phyloP scores from a whole-genome alignment of 2,888 invertebrate genomes.

The Merodon equestris region DNA sequence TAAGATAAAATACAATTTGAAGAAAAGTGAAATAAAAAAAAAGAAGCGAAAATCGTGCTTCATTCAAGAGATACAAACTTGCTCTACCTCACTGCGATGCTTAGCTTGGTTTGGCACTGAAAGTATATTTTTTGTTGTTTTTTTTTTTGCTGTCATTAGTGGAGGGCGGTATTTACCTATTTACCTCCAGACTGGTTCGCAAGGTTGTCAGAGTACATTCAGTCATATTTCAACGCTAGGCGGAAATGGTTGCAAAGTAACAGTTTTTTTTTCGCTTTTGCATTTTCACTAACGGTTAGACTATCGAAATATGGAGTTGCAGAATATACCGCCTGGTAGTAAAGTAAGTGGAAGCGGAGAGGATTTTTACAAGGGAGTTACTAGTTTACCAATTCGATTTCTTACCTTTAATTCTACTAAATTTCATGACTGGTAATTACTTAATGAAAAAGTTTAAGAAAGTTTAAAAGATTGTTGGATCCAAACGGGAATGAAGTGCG shows the following conservation, averaged over 20 bases:
- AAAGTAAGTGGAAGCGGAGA: background rate
- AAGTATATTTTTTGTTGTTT: constrained; percentile 40
- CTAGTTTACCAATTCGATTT: too few relatives aligned
- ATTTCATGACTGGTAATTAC: too few relatives aligned
- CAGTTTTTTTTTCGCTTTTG: too few relatives aligned
- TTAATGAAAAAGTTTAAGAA: too few relatives aligned
- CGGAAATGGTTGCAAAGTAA: constrained; percentile 31
- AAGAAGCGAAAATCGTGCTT: constrained; percentile 9
- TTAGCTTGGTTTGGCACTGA: constrained; percentile 37
- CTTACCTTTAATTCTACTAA: too few relatives aligned
- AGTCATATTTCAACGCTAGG: constrained; percentile 43
- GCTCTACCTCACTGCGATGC: constrained; percentile 23
- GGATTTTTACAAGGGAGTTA: background rate
- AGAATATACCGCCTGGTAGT: too few relatives aligned
- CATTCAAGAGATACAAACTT: constrained; percentile 38
- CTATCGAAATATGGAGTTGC: background rate
- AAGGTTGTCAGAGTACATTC: constrained; percentile 28
- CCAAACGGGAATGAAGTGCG: too few relatives aligned
- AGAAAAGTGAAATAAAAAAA: background rate
- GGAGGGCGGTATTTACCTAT: constrained; percentile 51
- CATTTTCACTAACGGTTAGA: too few relatives aligned
- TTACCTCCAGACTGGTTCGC: constrained; percentile 34
- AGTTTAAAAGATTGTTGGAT: too few relatives aligned
- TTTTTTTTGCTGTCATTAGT: constrained; percentile 46
- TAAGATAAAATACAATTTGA: too few relatives aligned